These are phyloP conservation scores for Aleadryas rufinucha DNA, from an alignment of 2,113 vertebrate species.

Conservation along the genomic window DNA sequence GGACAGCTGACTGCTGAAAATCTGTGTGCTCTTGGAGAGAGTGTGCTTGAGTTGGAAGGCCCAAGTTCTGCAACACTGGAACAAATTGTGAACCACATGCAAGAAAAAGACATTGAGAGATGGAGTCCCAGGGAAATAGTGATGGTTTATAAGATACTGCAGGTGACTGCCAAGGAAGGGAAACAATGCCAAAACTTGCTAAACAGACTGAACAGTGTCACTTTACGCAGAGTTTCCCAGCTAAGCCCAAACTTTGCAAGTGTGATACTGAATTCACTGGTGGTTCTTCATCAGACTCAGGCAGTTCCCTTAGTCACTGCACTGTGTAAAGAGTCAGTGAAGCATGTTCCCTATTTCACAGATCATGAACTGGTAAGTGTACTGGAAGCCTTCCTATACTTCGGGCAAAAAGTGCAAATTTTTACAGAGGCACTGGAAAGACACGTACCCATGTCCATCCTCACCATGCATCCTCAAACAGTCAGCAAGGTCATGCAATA, in stretches of 20 bases:
- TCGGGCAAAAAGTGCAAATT: conserved; percentile 68
- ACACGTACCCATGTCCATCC: conserved; percentile 51
- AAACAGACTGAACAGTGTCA: conserved; percentile 74
- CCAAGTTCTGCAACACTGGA: conserved; percentile 49
- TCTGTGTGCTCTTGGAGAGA: conserved; percentile 80
- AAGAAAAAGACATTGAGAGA: conserved; percentile 46
- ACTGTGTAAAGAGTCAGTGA: conserved; percentile 78
- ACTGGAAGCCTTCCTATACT: conserved; percentile 81
- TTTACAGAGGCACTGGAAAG: conserved; percentile 81
- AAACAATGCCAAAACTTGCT: conserved; percentile 73
- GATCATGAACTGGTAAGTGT: conserved; percentile 77
- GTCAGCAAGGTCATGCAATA: conserved; percentile 80
- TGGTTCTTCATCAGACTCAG: conserved; percentile 75
- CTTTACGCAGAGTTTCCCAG: conserved; percentile 42
- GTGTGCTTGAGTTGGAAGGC: conserved; percentile 74
- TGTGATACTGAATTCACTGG: conserved; percentile 75
- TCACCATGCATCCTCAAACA: conserved; percentile 72
- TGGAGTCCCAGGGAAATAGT: conserved; percentile 75
- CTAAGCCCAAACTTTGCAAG: conserved; percentile 74
- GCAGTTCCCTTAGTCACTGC: conserved; percentile 78
- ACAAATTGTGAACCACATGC: conserved; percentile 72
- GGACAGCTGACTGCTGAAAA: conserved; percentile 64
- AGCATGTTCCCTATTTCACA: conserved; percentile 76
- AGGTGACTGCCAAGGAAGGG: conserved; percentile 27
- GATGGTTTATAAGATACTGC: conserved; percentile 78